Base-by-base conservation (phyloP, 2,113 vertebrate genomes). In the Plecturocebus donacophilus region DNA sequence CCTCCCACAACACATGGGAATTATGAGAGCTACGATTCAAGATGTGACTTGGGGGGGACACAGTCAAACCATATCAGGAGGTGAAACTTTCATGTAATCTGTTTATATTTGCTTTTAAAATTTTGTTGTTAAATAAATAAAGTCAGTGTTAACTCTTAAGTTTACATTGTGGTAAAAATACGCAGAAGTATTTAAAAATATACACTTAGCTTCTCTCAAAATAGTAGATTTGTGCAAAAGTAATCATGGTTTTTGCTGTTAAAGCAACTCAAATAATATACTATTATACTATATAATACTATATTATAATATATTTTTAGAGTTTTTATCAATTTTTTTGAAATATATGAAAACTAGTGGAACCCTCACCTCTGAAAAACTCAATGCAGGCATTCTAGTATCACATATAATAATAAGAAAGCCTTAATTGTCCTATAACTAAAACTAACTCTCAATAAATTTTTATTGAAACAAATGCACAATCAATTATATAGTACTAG, bases 391-490 rank as follows among this genome's bases (percentile, higher is more conserved):
- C 1, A 19, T n/a, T 35, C 42, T 80, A 35, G 21, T 76, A 82
- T 32, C 87, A 35, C 16, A 35, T 71, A 23, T 38, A 27, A 71
- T 83, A 54, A 7, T 61, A 96, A 52, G 47, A 42, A 89, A 56
- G n/a, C 70, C 25, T 49, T 88, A 30, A 42, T 32, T 71, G 32
- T 88, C 14, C 23, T 80, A 2, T 71, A 76, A 64, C 30, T 94
- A 47, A 76, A 75, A 64, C 64, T 25, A 87, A 8, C 40, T 90
- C 40, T 68, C 23, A 75, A 1, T 90, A 76, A 86, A 27, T 77
- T 87, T 87, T 83, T 95, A 47, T 81, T 84, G 80, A 52, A 81
- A 87, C n/a, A 49, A 35, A 47, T 83, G 90, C 47, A n/a, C 85
- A 73, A 40, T 45, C 30, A 66, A 7, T 76, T 40, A 20, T 75